Evolutionary conservation across 2,888 invertebrate genomes (phyloP).

Genomic region (Xanthia icteritia): DNA sequence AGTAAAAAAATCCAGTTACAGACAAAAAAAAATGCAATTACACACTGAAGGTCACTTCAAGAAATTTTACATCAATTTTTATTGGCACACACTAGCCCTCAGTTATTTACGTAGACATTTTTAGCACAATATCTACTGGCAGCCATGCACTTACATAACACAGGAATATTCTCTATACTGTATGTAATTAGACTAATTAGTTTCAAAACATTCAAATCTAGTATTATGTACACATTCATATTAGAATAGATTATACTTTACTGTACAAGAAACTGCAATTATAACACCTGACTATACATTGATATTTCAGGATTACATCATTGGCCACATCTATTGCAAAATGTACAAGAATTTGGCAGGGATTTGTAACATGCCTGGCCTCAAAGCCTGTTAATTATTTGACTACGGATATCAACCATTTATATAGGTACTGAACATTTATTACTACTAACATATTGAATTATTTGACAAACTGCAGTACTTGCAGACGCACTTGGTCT

Average conservation of each 20-base stretch:
- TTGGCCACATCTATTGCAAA: constrained; percentile 7
- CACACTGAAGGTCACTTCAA: constrained; percentile 45
- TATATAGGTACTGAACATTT: not conserved
- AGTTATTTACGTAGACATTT: not conserved
- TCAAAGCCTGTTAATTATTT: not conserved
- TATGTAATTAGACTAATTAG: constrained; percentile 25
- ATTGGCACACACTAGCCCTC: constrained; percentile 58
- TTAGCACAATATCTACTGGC: constrained; percentile 19
- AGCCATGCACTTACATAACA: constrained; percentile 9
- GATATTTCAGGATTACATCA: constrained; percentile 1
- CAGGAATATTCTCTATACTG: constrained; percentile 27
- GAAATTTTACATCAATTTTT: constrained; percentile 46
- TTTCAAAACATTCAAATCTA: constrained; percentile 34
- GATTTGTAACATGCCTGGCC: constrained; percentile 9
- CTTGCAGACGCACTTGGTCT: not conserved
- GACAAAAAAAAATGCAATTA: constrained; percentile 54
- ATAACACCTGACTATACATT: not conserved
- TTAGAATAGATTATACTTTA: constrained; percentile 31
- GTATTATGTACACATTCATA: constrained; percentile 40
- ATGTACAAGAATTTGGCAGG: constrained; percentile 34
- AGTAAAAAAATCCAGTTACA: constrained; percentile 37
- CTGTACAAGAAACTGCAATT: constrained; percentile 39
- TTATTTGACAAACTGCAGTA: not conserved
- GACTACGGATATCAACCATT: constrained; percentile 10
- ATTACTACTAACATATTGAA: constrained; percentile 8